Percentiles rank a stretch among this genome's conserved stretches.
Evolutionary conservation across 1,140 invertebrate species (phyloP).

Genomic region (Halyomorpha halys): DNA sequence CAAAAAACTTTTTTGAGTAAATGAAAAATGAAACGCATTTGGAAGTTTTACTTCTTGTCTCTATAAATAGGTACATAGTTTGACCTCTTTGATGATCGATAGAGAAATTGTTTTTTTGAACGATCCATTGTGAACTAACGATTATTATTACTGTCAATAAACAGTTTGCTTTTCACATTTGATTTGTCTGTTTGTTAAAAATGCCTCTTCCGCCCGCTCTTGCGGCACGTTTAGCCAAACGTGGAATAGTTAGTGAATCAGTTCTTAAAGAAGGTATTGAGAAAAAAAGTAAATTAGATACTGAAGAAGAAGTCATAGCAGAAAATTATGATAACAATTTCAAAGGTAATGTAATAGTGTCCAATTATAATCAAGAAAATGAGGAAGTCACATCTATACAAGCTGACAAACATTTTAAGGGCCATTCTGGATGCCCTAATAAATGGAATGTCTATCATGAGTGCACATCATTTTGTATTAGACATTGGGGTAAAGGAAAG

Average conservation of each 20-base stretch:
- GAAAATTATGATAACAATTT: conserved; percentile 58
- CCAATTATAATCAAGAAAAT: conserved; percentile 3
- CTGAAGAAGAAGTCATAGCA: conserved; percentile 70
- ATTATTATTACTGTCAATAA: no score
- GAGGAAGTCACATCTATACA: conserved; percentile 22
- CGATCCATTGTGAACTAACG: no score
- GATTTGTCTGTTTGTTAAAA: background rate
- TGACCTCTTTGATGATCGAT: no score
- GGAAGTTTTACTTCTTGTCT: no score
- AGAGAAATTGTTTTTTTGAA: no score
- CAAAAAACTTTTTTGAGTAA: no score
- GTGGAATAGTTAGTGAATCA: conserved; percentile 56
- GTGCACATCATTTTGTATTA: conserved; percentile 79
- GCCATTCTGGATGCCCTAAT: conserved; percentile 82
- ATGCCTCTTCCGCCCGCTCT: conserved; percentile 84
- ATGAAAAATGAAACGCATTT: no score
- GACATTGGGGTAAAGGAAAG: conserved; percentile 72
- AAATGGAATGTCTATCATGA: conserved; percentile 92
- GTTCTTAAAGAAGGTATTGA: conserved; percentile 39
- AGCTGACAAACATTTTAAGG: conserved; percentile 36
- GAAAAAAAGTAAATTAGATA: conserved; percentile 23
- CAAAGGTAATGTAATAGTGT: conserved; percentile 15
- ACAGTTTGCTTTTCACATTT: background rate
- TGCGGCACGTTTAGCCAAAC: conserved; percentile 70
- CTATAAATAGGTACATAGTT: no score